Conservation (phyloP, 1,140 invertebrate species). For the Hyles euphorbiae region DNA sequence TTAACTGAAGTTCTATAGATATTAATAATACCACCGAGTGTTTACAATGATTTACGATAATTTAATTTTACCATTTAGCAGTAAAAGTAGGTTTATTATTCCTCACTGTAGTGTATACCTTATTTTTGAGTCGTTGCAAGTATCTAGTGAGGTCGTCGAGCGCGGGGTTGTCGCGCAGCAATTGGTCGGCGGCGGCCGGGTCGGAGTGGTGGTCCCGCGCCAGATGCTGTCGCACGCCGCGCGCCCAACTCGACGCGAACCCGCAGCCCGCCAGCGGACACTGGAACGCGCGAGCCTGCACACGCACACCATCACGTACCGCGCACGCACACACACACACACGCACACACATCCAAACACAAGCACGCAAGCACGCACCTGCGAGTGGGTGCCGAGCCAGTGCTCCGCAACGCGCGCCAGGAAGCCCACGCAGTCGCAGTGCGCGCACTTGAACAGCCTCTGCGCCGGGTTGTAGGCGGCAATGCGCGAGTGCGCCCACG, state of each 20-base stretch:
- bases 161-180: conserved; percentile 81
- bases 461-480: conserved; percentile 84
- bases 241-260: conserved; percentile 84
- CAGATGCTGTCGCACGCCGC: conserved; percentile 84
- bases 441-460: conserved; percentile 84
- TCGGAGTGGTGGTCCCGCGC: conserved; percentile 79
- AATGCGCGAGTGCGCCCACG: conserved; percentile 83
- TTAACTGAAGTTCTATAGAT: too few relatives aligned
- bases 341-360: too few relatives aligned
- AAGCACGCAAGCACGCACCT: conserved; percentile 8
- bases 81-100: too few relatives aligned
- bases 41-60: too few relatives aligned
- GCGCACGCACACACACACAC: too few relatives aligned
- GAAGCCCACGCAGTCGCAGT: conserved; percentile 87
- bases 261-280: conserved; percentile 80
- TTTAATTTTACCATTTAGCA: too few relatives aligned
- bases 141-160: conserved; percentile 84
- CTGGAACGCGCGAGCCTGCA: conserved; percentile 81
- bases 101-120: conserved; percentile 48
- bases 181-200: conserved; percentile 77
- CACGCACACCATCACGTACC: neutral
- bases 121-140: conserved; percentile 80
- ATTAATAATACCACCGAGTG: too few relatives aligned
- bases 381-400: conserved; percentile 88
- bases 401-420: conserved; percentile 88